Conservation (phyloP, 2,113 vertebrate species). For the Porphyrio hochstetteri region DNA sequence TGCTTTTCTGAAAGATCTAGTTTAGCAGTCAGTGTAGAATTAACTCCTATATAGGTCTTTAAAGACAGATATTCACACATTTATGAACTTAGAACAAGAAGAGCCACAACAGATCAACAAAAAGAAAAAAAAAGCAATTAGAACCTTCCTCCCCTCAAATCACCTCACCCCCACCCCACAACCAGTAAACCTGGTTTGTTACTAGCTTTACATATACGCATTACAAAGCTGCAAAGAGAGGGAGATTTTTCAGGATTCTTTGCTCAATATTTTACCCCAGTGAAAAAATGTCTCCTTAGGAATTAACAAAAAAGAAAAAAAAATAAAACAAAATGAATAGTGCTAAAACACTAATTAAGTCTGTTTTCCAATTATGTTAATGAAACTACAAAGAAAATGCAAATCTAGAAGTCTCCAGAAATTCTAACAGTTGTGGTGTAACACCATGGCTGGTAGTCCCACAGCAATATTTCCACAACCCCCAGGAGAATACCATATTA, state of each 20-base stretch:
- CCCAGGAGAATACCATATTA: constrained; percentile 56
- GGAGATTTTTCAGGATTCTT: not conserved
- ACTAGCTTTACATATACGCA: not conserved
- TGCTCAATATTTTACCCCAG: not conserved
- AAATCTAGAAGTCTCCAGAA: constrained; percentile 70
- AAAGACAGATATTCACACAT: not conserved
- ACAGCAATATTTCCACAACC: not conserved
- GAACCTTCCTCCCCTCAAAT: not conserved
- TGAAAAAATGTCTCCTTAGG: not conserved
- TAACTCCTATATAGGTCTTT: not conserved
- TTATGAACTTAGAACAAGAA: not conserved
- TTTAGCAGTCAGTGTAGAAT: not conserved
- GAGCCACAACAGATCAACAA: not conserved
- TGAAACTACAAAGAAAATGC: constrained; percentile 73
- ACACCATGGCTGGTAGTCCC: constrained; percentile 59
- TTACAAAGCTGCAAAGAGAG: not conserved
- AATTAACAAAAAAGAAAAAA: not conserved
- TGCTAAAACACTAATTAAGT: constrained; percentile 66
- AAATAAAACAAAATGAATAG: constrained; percentile 26
- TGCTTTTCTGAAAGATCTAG: not conserved
- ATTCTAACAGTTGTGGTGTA: constrained; percentile 48
- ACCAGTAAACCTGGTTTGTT: not conserved
- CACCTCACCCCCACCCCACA: accelerated
- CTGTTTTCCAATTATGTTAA: constrained; percentile 71
- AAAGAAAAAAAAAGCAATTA: not conserved